Percentiles rank a stretch among this genome's conserved stretches.
phyloP scores from a whole-genome alignment of 2,888 invertebrate species.

The Agonopterix arenella region DNA sequence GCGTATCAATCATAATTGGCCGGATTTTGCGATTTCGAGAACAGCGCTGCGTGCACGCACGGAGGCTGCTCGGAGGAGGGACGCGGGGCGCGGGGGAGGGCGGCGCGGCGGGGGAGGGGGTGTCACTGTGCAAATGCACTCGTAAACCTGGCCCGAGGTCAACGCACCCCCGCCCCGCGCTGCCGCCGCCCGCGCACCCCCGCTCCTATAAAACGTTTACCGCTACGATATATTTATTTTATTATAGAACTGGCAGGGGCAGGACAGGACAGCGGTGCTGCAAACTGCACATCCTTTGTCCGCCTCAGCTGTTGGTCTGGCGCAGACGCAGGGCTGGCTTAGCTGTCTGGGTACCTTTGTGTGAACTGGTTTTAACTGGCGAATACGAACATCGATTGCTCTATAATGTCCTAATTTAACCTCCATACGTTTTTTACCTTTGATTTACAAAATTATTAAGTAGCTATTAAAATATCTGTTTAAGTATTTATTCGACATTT shows the following conservation, averaged over 20 bases:
- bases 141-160: conserved; percentile 66
- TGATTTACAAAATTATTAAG: too few species aligned
- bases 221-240: conserved; percentile 56
- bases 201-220: conserved; percentile 49
- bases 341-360: too few species aligned
- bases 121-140: conserved; percentile 75
- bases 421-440: too few species aligned
- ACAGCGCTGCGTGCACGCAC: conserved; percentile 5
- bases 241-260: conserved; percentile 22
- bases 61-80: background rate
- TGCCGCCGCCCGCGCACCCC: conserved; percentile 31
- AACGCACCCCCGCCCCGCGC: conserved; percentile 43
- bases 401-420: too few species aligned
- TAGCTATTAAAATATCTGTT: too few species aligned
- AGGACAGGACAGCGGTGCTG: background rate
- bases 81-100: conserved; percentile 12
- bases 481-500: too few species aligned
- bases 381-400: too few species aligned
- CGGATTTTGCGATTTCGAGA: conserved; percentile 54
- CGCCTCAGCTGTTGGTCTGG: conserved; percentile 2
- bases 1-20: conserved; percentile 68
- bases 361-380: too few species aligned
- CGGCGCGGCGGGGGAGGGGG: conserved; percentile 50
- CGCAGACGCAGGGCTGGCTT: too few species aligned
- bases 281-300: background rate